Evolutionary conservation across 2,888 invertebrate genomes (phyloP), one percentile per base, ranked within the genome.

Genomic region (Drosophila kuntzei): DNA sequence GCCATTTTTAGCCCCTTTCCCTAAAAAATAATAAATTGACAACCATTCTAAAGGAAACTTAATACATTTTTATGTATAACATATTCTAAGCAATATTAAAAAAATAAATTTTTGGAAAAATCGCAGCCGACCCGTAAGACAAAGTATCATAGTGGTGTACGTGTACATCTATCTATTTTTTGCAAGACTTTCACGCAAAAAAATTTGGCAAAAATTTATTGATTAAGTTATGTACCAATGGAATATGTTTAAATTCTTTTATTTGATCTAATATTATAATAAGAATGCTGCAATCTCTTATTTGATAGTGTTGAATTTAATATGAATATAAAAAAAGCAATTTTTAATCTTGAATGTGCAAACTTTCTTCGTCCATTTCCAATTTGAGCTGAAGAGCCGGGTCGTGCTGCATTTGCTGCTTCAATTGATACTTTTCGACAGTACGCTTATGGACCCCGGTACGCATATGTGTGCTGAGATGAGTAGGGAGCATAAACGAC

Each of bases 401-500:
- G 14, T 82, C 88, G 16, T 61, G 63, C 16, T 77, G 78, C 46
- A 84, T 55, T 41, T 64, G 81, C 41, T 80, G 78, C n/a, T 80
- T 81, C 55, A 85, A 53, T 36, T 85, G 88, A 29, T 64, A 77
- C 51, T 86, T 88, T 36, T 86, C 86, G 34, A 84, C 57, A 11
- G 89, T 89, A 5, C 89, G 75, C 51, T 89, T 86, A 29, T 86
- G 86, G 11, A 88, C 81, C 4, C 87, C 84, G 7, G 86, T 88
- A 2, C 89, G 84, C 70, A 80, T 79, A 53, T 86, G 86, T 8
- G 87, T 80, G 50, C 74, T 80, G 1, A 86, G 71, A 71, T 86
- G 89, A n/a, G 89, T 89, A 22, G 87, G 87, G 5, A 87, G 71
- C 79, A 80, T 80, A 20, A 89, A 86, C 7, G 89, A 88, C 41